Evolutionary conservation across 2,888 invertebrate species (phyloP), one percentile per base, ranked within the genome.

Genomic region (Drosophila infuscata): DNA sequence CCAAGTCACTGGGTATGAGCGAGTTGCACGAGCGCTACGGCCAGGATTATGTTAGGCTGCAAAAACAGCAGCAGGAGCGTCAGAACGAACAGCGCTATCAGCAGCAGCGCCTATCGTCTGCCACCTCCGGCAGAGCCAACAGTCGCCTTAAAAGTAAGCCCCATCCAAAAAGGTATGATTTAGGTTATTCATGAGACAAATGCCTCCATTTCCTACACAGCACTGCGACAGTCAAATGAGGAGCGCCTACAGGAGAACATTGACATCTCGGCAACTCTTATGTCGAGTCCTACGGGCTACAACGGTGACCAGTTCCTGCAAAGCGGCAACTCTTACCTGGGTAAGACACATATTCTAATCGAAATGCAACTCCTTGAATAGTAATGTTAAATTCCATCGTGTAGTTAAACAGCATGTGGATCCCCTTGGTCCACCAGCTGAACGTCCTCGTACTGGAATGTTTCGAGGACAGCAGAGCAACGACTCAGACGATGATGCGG

Each of bases 21-120:
- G 99, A 99, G 91, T 96, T 98, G 0, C 85, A 93, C 60, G 96
- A 97, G 75, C 95, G 96, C 29, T 99, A 98, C 94, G 95, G 96
- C 0, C 94, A 95, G 41, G 98, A 98, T 91, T 94, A 99, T 91
- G 97, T 97, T 87, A 96, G 97, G 74, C 95, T 93, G 29, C 92
- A 93, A 32, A 93, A 92, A 48, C 84, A 91, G 12, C 88, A 92
- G 33, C 82, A 82, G 56, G 92, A 93, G 46, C 81, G 91, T 0
- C 90, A 89, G 41, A 90, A 84, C 52, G 91, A 92, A 17, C 92
- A 91, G 51, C 90, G 91, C 38, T 81, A 91, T 75, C 82, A 92
- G 72, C 88, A 92, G 80, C 79, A 92, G 76, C 78, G 90, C 0
- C 61, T 92, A 5, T 87, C 90, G 17, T 91, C 92, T 5, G 91